A percentile compares a stretch with the other conserved stretches of the same genome.
Evolutionary conservation across 2,113 vertebrate species (phyloP).

Genomic region (Rhagologus leucostigma): DNA sequence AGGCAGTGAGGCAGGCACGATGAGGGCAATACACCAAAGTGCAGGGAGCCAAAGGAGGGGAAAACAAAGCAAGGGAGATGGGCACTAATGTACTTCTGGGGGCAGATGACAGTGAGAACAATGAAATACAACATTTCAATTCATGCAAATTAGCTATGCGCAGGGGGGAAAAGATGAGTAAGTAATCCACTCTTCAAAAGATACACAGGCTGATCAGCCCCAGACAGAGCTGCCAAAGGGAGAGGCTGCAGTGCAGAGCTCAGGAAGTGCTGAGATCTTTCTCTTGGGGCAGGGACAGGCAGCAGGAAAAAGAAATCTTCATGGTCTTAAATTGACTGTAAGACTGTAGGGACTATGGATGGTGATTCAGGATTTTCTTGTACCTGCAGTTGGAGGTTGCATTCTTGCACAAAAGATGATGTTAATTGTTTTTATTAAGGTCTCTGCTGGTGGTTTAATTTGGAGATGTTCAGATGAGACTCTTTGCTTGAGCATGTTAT

Average conservation of each 20-base stretch:
- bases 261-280: neutral
- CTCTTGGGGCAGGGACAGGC: neutral
- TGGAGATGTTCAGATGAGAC: neutral
- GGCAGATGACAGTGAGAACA: neutral
- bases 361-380: neutral
- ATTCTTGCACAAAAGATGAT: neutral
- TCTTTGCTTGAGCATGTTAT: neutral
- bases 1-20: neutral
- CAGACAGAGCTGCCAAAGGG: neutral
- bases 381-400: neutral
- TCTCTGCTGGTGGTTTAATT: neutral
- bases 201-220: neutral
- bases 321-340: neutral
- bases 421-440: neutral
- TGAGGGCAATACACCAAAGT: neutral
- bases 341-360: no score
- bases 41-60: neutral
- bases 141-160: neutral
- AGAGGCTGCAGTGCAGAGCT: neutral
- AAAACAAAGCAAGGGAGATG: neutral
- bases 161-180: rapidly evolving
- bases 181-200: neutral
- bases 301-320: neutral
- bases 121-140: neutral
- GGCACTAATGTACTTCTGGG: neutral